Percentiles rank a stretch among this genome's conserved stretches.
These are phyloP conservation scores for Indicator maculatus DNA, from an alignment of 2,113 vertebrate genomes.

Conservation along the genomic window DNA sequence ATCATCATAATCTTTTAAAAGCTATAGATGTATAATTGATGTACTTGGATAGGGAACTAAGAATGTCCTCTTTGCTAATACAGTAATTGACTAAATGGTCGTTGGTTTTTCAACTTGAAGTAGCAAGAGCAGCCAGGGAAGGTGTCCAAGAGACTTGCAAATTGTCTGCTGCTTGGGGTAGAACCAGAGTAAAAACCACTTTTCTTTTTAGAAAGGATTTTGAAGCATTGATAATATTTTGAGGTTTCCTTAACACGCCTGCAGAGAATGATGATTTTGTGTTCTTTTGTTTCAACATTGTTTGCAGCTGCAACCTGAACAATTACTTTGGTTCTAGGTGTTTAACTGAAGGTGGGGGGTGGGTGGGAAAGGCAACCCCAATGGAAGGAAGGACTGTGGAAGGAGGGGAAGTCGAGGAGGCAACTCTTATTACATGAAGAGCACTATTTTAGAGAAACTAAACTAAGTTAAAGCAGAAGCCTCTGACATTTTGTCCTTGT, in stretches of 20 bases:
- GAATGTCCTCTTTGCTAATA: not conserved
- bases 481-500: not conserved
- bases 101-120: not conserved
- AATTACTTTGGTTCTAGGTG: not conserved
- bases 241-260: not conserved
- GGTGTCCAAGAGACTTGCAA: not conserved
- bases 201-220: not conserved
- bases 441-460: not conserved
- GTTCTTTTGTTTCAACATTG: not conserved
- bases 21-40: not conserved
- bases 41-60: not conserved
- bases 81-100: not conserved
- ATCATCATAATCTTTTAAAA: conserved; percentile 15
- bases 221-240: not conserved
- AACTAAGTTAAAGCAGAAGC: not conserved
- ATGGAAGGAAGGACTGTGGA: not conserved
- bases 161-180: not conserved
- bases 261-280: not conserved
- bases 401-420: not conserved
- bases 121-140: not conserved
- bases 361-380: not conserved
- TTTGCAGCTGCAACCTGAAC: not conserved
- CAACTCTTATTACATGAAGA: not conserved
- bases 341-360: not conserved
- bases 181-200: not conserved